Base-by-base conservation (phyloP, 2,113 vertebrate species). In the Myiagra hebetior region DNA sequence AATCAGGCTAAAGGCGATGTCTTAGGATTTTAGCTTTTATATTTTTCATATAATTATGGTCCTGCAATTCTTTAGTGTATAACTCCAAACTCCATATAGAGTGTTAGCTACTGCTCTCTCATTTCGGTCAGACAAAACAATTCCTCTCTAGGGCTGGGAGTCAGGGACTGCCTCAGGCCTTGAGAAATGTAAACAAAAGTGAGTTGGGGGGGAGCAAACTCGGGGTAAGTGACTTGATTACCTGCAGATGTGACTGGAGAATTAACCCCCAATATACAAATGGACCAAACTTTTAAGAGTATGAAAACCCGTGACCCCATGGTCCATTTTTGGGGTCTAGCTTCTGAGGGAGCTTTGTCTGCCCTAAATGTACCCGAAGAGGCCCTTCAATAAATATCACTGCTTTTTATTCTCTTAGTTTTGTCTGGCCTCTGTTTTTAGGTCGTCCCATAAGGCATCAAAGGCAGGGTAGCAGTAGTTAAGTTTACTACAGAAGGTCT, bases 291-390 rank as follows among this genome's bases (percentile, higher is more conserved):
- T 26, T 11, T 11, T 3, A 59, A 24, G 11, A 35, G n/a, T 35
- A 10, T 59, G 57, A 26, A 35, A 59, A 35, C 57, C 57, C 0
- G 2, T 35, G n/a, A 35, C 22, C 57, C 5, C 5, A 4, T 59
- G 47, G 22, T 47, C 22, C 22, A 23, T 47, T 59, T 59, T 26
- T n/a, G n/a, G 57, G 26, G n/a, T 17, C 37, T 37, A 59, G n/a
- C n/a, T 10, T 15, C n/a, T n/a, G 9, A 3, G 4, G 22, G 15
- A n/a, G 15, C 23, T 23, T 24, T 0, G 3, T 7, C 15, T 59
- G 22, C 22, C 23, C 57, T 59, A 26, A 59, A 4, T 24, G 23
- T 35, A 35, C 57, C 21, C n/a, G 33, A n/a, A 57, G 13, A 57
- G 13, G 56, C 56, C 21, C n/a, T 16, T 59, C 22, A 59, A 3